Conservation (phyloP, 1,140 invertebrate species). For the Drosophila ficusphila region DNA sequence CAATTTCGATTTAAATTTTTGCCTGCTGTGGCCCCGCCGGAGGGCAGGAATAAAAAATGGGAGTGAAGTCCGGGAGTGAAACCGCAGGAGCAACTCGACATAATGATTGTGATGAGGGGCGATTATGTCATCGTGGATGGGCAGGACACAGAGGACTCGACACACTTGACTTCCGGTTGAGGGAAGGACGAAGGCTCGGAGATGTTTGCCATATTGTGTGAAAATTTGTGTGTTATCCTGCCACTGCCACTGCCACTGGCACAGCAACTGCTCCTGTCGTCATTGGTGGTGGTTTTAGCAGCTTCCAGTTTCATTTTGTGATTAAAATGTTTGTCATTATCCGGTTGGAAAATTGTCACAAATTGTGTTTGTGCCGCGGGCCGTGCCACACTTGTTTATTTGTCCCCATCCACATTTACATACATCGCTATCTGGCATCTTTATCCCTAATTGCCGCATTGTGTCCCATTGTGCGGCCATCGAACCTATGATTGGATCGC, state of each 20-base stretch:
- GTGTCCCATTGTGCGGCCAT: conserved; percentile 25
- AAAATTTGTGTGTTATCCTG: conserved; percentile 34
- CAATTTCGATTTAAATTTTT: conserved; percentile 43
- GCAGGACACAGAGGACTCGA: conserved; percentile 8
- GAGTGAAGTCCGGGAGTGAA: not conserved
- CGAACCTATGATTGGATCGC: not conserved
- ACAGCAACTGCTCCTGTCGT: not conserved
- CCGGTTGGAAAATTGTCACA: conserved; percentile 83
- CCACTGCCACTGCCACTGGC: not conserved
- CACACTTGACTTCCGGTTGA: conserved; percentile 66
- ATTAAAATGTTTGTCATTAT: conserved; percentile 84
- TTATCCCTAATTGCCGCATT: conserved; percentile 37
- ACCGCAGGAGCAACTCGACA: conserved; percentile 14
- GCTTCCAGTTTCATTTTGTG: conserved; percentile 62
- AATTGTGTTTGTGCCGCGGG: conserved; percentile 82
- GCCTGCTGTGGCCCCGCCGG: conserved; percentile 10
- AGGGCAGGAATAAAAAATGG: conserved; percentile 4
- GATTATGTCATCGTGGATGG: conserved; percentile 17
- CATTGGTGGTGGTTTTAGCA: conserved; percentile 12
- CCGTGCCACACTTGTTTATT: conserved; percentile 68
- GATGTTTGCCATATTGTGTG: conserved; percentile 49
- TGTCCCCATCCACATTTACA: not conserved
- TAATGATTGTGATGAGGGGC: conserved; percentile 21
- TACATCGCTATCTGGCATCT: conserved; percentile 12
- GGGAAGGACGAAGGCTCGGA: not conserved